A percentile compares a stretch with the other conserved stretches of the same genome.
phyloP scores from a whole-genome alignment of 2,113 vertebrate species.

The Leuciscus idus region DNA sequence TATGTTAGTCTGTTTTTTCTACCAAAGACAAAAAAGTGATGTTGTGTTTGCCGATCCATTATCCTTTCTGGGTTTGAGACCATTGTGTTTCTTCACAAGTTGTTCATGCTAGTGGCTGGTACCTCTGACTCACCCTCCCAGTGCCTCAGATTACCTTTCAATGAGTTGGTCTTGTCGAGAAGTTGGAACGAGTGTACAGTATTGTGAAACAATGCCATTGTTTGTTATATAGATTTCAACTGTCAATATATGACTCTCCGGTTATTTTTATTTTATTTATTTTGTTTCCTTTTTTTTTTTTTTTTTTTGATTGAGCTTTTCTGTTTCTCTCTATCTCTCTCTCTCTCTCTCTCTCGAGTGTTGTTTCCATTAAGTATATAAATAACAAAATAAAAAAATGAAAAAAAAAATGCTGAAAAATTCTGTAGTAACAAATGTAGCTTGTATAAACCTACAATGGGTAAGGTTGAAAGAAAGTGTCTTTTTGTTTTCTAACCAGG shows the following conservation, averaged over 20 bases:
- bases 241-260: conserved; percentile 77
- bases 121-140: conserved; percentile 85
- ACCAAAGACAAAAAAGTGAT: conserved; percentile 91
- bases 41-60: conserved; percentile 70
- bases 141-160: conserved; percentile 86
- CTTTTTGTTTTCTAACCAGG: conserved; percentile 64
- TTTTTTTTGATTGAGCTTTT: conserved; percentile 21
- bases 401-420: conserved; percentile 77
- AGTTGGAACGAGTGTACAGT: conserved; percentile 74
- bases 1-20: conserved; percentile 84
- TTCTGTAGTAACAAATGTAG: conserved; percentile 90
- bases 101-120: conserved; percentile 80
- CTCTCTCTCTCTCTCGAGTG: conserved; percentile 75
- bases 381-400: conserved; percentile 77
- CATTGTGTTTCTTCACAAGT: conserved; percentile 67
- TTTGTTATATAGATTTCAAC: conserved; percentile 66
- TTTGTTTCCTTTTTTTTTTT: conserved; percentile 78
- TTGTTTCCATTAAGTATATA: conserved; percentile 82
- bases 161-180: conserved; percentile 74
- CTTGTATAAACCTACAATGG: conserved; percentile 85
- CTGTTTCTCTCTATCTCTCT: conserved; percentile 69
- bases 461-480: conserved; percentile 87
- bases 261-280: conserved; percentile 87
- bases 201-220: conserved; percentile 71
- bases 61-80: conserved; percentile 63